Conservation (phyloP, 2,797 vertebrate species). For the Sebastes paucispinis region DNA sequence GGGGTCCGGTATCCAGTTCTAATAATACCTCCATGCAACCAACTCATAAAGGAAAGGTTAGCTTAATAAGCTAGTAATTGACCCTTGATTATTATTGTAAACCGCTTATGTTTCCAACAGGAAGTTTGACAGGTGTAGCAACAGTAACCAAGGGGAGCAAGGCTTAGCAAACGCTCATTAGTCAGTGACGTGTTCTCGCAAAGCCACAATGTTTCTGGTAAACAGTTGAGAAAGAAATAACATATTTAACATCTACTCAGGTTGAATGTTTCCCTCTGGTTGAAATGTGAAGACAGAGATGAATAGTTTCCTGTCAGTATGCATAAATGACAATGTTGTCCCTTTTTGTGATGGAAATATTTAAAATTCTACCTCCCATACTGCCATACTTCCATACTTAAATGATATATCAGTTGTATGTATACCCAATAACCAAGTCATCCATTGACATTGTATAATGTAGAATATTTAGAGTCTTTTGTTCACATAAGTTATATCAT, state of each 20-base stretch:
- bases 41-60: not conserved
- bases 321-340: not conserved
- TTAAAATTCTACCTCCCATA: not conserved
- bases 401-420: not conserved
- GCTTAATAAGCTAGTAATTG: not conserved
- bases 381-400: not conserved
- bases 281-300: conserved; percentile 4
- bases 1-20: no score
- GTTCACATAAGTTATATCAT: not conserved
- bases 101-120: not conserved
- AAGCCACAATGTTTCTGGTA: not conserved
- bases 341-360: conserved; percentile 13
- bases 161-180: not conserved
- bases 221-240: not conserved
- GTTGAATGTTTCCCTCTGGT: not conserved
- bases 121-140: not conserved
- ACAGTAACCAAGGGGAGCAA: not conserved
- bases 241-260: not conserved
- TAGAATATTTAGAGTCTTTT: not conserved
- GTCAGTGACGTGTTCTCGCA: rapidly evolving
- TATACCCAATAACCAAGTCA: not conserved
- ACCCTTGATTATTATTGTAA: not conserved
- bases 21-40: not conserved
- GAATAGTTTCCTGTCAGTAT: not conserved
- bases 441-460: not conserved